Percentiles rank a stretch among this genome's conserved stretches.
phyloP scores from a whole-genome alignment of 2,888 invertebrate genomes.

The Dynastes tityus region DNA sequence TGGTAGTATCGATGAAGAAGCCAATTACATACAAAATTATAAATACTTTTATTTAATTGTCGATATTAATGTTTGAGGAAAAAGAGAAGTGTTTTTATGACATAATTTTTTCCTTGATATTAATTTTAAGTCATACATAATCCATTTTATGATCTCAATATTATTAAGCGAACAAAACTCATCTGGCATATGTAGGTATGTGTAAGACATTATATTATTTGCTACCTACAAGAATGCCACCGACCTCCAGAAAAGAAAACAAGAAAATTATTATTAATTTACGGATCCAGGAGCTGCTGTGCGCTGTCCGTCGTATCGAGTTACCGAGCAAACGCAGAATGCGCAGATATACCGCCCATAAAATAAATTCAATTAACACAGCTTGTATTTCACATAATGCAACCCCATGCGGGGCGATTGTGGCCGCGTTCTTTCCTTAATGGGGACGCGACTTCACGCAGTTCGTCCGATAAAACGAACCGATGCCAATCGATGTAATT shows the following conservation, averaged over 20 bases:
- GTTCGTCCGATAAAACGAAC: constrained; percentile 38
- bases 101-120: no score
- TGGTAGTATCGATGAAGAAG: no score
- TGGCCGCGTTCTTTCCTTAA: constrained; percentile 38
- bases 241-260: constrained; percentile 36
- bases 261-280: constrained; percentile 51
- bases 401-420: constrained; percentile 59
- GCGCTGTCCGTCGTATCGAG: constrained; percentile 47
- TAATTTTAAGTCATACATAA: no score
- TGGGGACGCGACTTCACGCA: constrained; percentile 45
- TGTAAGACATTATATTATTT: constrained; percentile 13
- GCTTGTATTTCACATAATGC: constrained; percentile 60
- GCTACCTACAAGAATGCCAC: constrained; percentile 29
- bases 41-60: no score
- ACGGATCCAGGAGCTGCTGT: constrained; percentile 51
- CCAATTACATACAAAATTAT: no score
- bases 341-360: constrained; percentile 57
- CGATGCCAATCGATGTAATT: constrained; percentile 46
- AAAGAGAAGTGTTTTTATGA: no score
- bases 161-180: neutral
- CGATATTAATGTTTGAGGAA: no score
- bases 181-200: neutral
- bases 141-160: no score
- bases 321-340: constrained; percentile 48
- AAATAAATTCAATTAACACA: constrained; percentile 61